Base-by-base conservation (phyloP, 1,140 invertebrate genomes). In the Achatina immaculata region DNA sequence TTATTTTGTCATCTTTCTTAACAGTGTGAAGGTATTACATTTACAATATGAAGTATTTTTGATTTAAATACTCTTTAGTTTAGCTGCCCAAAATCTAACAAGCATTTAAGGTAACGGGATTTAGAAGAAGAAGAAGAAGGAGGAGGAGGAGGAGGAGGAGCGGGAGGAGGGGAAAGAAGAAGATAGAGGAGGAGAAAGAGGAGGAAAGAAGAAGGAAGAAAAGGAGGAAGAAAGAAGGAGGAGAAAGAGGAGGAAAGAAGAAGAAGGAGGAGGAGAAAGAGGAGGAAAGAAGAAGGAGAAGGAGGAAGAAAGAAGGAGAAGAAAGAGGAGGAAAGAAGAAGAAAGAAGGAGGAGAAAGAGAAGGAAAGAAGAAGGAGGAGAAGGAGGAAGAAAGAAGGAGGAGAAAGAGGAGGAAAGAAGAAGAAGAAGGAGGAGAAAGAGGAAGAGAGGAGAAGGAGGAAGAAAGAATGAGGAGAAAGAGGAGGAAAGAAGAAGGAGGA, bases 201-300 rank as follows among this genome's bases (percentile, higher is more conserved):
- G 43, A 28, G 19, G 9, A 79, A 65, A 48, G 31, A 69, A 40
- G 45, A 6, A 6, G 77, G 45, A 40, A 69, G 28, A 48, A 24
- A 69, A 40, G 4, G 42, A 51, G 38, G 16, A 51, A 34, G 42
- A n/a, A 48, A 40, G 51, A n/a, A 42, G 40, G 36, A n/a, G 69
- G 40, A 36, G 31, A 36, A 72, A 36, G 24, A 42, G 36, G 69
- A 38, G 65, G 43, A 40, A 40, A 24, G 72, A 68, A 58, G 48
- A 38, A 31, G 38, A 40, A 48, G 42, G 31, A 0, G 68, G 66
- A 69, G 24, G 36, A 40, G 45, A 0, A 51, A 65, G 45, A 40
- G 69, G 65, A 69, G n/a, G 38, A 42, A 65, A 9, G 65, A 51
- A 31, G n/a, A 80, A 45, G 43, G 40, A 45, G 24, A 65, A n/a